These are phyloP conservation scores for Streblospio benedicti DNA, from an alignment of 1,140 invertebrate genomes.

Conservation along the genomic window DNA sequence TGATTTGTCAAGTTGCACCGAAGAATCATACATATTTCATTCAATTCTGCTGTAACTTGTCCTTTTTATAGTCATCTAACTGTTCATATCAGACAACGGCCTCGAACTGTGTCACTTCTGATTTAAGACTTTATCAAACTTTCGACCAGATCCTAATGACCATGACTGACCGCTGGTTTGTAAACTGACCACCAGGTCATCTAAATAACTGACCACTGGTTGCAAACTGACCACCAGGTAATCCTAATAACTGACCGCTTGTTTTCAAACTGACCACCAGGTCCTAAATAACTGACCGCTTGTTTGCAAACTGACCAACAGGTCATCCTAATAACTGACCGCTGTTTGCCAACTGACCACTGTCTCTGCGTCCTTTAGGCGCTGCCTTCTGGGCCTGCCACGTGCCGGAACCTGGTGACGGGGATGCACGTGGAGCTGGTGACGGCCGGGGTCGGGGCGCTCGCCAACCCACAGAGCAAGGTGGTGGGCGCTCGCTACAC, in stretches of 20 bases:
- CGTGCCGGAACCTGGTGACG: conserved; percentile 46
- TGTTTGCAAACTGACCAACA: background rate
- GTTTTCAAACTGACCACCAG: background rate
- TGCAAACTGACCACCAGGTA: too few species aligned
- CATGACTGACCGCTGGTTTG: too few species aligned
- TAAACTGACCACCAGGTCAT: too few species aligned
- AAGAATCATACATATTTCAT: too few species aligned
- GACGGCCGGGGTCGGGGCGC: conserved; percentile 47
- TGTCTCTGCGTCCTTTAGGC: conserved; percentile 2
- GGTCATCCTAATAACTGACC: background rate
- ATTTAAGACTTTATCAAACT: too few species aligned
- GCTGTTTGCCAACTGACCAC: background rate
- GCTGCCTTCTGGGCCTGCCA: background rate
- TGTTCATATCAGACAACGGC: too few species aligned
- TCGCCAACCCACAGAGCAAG: conserved; percentile 47
- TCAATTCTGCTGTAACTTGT: too few species aligned
- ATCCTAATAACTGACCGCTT: background rate
- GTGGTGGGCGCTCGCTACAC: conserved; percentile 50
- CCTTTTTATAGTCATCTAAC: too few species aligned
- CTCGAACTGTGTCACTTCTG: too few species aligned
- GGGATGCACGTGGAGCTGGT: conserved; percentile 50
- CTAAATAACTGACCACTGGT: too few species aligned
- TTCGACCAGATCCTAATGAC: too few species aligned
- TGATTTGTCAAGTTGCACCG: too few species aligned
- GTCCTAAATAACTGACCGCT: background rate